Evolutionary conservation across 2,113 vertebrate species (phyloP), one percentile per base, ranked within the genome.

Genomic region (Poeciliopsis prolifica): DNA sequence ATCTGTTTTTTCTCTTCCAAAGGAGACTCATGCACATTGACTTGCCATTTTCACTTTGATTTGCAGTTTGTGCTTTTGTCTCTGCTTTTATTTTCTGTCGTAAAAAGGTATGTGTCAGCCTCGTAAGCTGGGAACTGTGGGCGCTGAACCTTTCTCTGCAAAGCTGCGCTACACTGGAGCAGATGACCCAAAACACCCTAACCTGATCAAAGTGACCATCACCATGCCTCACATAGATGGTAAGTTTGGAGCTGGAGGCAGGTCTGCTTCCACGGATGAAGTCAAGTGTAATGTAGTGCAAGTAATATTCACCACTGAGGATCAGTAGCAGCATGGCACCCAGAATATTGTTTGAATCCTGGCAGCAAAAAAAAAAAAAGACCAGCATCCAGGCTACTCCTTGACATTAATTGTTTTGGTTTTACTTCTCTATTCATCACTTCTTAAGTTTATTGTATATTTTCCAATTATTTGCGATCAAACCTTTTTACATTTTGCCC

Each of bases 191-290:
- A 91, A 95, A 77, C 94, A 95, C 76, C 70, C 95, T 70, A 98
- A 97, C 90, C 95, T 99, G 65, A 95, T 99, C 93, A 98, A 96
- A 92, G 92, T 99, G 78, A 96, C 95, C 0, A 95, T 99, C 90
- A 97, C 94, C 42, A 96, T 98, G 96, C 97, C 97, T 31, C 97
- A 99, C 85, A 96, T 96, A 37, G 97, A 98, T 26, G 97, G 97
- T 98, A 92, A 84, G 96, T 88, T n/a, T 26, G 78, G 35, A 74
- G 84, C 84, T 87, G 72, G 72, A 86, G 86, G 83, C 80, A 72
- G 81, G 64, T 28, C 83, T 72, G n/a, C 11, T 69, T 62, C 73
- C 75, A 31, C 70, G 75, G 75, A 85, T 72, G 75, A 77, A 70
- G 74, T 68, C 71, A 78, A 65, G 78, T 80, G 73, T 88, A 78